Conservation (phyloP, 2,888 invertebrate genomes). For the Drosophila cracens region DNA sequence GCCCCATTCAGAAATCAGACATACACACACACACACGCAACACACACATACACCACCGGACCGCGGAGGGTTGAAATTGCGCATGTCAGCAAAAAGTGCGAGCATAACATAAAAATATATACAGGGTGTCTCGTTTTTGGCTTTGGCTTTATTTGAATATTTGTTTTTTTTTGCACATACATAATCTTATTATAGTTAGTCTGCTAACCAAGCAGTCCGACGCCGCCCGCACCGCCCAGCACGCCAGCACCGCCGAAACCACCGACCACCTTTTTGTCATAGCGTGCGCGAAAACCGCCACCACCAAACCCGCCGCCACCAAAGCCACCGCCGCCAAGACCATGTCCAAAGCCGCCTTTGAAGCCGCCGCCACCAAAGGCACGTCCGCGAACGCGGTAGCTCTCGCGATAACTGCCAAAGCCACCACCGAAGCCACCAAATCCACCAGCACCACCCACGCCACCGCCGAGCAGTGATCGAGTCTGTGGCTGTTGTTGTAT, state of each 20-base stretch:
- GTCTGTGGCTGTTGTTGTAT: constrained; percentile 56
- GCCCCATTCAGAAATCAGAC: constrained; percentile 49
- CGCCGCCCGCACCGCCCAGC: constrained; percentile 49
- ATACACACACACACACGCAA: constrained; percentile 12
- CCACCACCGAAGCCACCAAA: constrained; percentile 63
- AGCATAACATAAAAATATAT: constrained; percentile 42
- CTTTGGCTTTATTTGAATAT: constrained; percentile 30
- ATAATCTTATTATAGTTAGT: constrained; percentile 12
- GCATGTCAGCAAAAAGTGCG: constrained; percentile 74
- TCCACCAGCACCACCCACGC: constrained; percentile 41
- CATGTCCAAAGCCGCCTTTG: constrained; percentile 54
- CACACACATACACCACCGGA: constrained; percentile 12
- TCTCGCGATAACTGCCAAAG: constrained; percentile 77
- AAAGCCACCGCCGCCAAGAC: constrained; percentile 44
- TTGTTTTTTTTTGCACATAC: not conserved
- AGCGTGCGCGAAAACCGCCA: constrained; percentile 67
- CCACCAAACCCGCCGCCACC: constrained; percentile 57
- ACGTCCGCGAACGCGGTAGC: constrained; percentile 63
- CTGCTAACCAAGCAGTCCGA: constrained; percentile 27
- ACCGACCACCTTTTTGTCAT: constrained; percentile 61
- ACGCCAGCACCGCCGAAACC: constrained; percentile 66
- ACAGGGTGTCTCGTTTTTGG: constrained; percentile 62
- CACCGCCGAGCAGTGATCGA: constrained; percentile 39
- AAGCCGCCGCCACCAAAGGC: constrained; percentile 72
- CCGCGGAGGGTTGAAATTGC: constrained; percentile 69